A percentile compares a stretch with the other conserved stretches of the same genome.
Evolutionary conservation across 2,113 vertebrate genomes (phyloP).

Genomic region (Neolamprologus hecqui): DNA sequence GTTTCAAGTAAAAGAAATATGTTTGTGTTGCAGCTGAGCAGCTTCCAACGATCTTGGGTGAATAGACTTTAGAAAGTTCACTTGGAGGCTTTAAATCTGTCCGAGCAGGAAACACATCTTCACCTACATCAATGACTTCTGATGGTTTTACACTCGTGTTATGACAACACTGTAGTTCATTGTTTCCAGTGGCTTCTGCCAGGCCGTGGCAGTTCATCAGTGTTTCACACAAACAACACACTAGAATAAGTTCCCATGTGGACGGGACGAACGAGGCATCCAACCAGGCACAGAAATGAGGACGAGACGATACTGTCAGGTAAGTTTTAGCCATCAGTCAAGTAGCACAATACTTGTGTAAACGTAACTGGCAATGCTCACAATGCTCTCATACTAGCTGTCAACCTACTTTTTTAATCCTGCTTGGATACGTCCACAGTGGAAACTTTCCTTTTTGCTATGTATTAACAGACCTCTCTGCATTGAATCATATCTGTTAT

Average conservation of each 20-base stretch:
- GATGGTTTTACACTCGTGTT: not conserved
- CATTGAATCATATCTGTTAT: fast-evolving
- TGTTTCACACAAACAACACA: not conserved
- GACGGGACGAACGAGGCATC: not conserved
- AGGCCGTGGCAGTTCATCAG: not conserved
- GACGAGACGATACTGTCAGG: not conserved
- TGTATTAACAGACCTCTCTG: fast-evolving
- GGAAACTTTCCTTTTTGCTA: not conserved
- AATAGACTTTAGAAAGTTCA: not conserved
- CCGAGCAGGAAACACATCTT: not conserved
- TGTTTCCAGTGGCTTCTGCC: not conserved
- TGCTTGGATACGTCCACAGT: not conserved
- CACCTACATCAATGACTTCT: not conserved
- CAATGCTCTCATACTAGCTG: not conserved
- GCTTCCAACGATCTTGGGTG: not conserved
- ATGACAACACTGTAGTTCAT: fast-evolving
- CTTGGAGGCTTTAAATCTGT: not conserved
- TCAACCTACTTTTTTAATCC: not conserved
- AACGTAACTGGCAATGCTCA: not conserved
- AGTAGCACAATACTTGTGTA: not conserved
- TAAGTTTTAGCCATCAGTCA: not conserved
- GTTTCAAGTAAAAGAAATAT: not conserved
- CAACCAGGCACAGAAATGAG: not conserved
- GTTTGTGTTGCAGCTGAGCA: not conserved
- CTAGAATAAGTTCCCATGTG: not conserved